Conservation (phyloP, 2,797 vertebrate genomes). For the Scleropages formosus region DNA sequence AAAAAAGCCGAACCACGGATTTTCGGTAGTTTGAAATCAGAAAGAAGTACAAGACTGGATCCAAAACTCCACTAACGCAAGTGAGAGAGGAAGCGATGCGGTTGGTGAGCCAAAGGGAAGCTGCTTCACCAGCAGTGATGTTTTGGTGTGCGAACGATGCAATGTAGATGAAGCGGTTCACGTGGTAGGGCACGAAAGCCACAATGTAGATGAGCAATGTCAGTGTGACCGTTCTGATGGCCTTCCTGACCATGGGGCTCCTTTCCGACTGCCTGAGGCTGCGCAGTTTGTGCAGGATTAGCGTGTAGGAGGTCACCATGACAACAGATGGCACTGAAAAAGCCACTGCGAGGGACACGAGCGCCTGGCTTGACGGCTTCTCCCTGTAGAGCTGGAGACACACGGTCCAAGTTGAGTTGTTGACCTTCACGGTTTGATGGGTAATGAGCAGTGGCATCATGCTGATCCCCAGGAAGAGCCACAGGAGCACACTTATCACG, state of each 20-base stretch:
- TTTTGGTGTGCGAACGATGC: constrained; percentile 9
- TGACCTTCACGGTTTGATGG: background rate
- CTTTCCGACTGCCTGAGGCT: constrained; percentile 42
- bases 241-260: constrained; percentile 53
- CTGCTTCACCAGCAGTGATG: background rate
- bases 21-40: constrained; percentile 57
- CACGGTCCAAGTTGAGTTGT: constrained; percentile 40
- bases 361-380: constrained; percentile 48
- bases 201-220: constrained; percentile 64
- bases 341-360: constrained; percentile 64
- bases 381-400: constrained; percentile 68
- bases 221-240: constrained; percentile 61
- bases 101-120: constrained; percentile 53
- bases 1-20: constrained; percentile 53
- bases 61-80: constrained; percentile 63
- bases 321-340: constrained; percentile 60
- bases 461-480: constrained; percentile 51
- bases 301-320: constrained; percentile 57
- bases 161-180: constrained; percentile 65
- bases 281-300: constrained; percentile 64
- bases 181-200: constrained; percentile 69
- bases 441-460: constrained; percentile 60
- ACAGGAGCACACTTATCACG: constrained; percentile 52
- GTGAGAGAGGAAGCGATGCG: constrained; percentile 68
- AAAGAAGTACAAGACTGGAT: constrained; percentile 73